Evolutionary conservation across 2,113 vertebrate species (phyloP), one percentile per base, ranked within the genome.

Genomic region (Ovibos moschatus): DNA sequence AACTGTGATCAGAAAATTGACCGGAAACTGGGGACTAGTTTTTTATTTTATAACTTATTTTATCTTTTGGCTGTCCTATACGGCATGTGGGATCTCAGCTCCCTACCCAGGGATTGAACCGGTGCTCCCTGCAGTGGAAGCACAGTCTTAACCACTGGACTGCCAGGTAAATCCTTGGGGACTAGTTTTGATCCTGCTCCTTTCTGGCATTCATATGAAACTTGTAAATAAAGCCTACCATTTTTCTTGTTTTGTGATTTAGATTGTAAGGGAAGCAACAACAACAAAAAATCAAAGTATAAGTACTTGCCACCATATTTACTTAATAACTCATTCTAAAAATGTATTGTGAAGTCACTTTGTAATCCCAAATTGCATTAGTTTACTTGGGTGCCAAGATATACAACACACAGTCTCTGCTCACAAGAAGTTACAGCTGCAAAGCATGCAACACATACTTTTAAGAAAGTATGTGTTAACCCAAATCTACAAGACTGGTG

Each of bases 221-320:
- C 16, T 36, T 94, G 21, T 57, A 33, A 67, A 86, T 36, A 50
- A 97, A 92, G 60, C 16, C 78, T 83, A 40, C 16, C 12, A 50
- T 92, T 96, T 89, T 90, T 36, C 50, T 62, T 91, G 45, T 88
- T 86, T 91, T 78, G 64, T 97, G 76, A 96, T 85, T 93, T 85
- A 88, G 8, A 89, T 5, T 78, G 16, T 83, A 23, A 43, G 7
- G 78, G 13, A 94, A 95, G 74, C 14, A 88, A 95, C 71, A 43
- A 43, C 71, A 76, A 76, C 71, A 43, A 76, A 45, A 94, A 91
- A 60, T 45, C 28, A 89, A 60, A 53, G 14, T 40, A 93, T 14
- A 90, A 60, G 12, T 90, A 81, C 4, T 45, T 91, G 23, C 16
- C 50, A 82, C 7, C 78, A 57, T 81, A 57, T 55, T 86, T 82